Conservation (phyloP, 23 tunicate species). For the Diplosoma virens region DNA sequence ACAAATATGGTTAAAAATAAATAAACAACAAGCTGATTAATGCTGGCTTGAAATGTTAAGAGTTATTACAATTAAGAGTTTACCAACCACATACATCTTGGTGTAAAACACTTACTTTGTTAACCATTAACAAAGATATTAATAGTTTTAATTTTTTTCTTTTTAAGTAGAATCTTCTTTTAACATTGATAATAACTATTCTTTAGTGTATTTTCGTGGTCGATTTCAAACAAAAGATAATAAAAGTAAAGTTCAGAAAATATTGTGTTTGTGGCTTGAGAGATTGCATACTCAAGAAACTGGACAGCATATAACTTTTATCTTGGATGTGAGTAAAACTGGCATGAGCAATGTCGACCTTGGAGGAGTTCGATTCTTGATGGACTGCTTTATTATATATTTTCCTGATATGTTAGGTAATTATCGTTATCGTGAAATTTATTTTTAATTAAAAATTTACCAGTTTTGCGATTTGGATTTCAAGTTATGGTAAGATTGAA, state of each 20-base stretch:
- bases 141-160: no score
- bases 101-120: no score
- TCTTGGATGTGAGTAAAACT: slow-evolving; percentile 70
- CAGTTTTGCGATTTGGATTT: no score
- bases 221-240: slow-evolving; percentile 72
- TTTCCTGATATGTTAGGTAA: slow-evolving; percentile 90
- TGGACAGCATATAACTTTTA: slow-evolving; percentile 72
- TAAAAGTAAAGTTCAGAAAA: slow-evolving; percentile 48
- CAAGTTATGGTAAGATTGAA: no score
- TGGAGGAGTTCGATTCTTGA: slow-evolving; percentile 58
- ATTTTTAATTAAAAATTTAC: not conserved
- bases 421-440: not conserved
- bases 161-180: no score
- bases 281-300: slow-evolving; percentile 67
- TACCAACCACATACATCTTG: no score
- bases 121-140: no score
- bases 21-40: no score
- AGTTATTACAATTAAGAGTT: no score
- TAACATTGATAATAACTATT: not conserved
- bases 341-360: slow-evolving; percentile 71
- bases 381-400: slow-evolving; percentile 65
- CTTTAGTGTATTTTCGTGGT: slow-evolving; percentile 50
- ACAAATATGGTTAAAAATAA: no score
- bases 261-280: slow-evolving; percentile 77
- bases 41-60: no score